Conservation (phyloP, 1,140 invertebrate species). For the Hirudo medicinalis region DNA sequence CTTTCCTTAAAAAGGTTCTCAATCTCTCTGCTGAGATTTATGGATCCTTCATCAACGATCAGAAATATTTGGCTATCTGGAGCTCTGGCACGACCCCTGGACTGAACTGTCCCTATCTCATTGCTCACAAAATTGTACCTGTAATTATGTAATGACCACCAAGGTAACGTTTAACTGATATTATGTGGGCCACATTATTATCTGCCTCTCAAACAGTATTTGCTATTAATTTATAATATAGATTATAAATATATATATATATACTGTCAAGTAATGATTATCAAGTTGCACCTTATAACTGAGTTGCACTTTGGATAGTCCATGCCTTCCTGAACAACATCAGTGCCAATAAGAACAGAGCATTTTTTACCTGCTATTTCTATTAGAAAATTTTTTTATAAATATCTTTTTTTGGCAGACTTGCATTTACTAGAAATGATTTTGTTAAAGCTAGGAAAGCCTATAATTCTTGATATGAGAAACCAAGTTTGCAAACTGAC, state of each 20-base stretch:
- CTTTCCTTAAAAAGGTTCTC: conserved; percentile 21
- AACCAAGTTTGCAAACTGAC: too few relatives aligned
- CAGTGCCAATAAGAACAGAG: conserved; percentile 13
- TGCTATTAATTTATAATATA: neutral
- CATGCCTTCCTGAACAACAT: conserved; percentile 24
- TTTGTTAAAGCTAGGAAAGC: too few relatives aligned
- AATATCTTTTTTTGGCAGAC: too few relatives aligned
- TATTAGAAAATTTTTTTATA: too few relatives aligned
- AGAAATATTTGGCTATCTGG: conserved; percentile 20
- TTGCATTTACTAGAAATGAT: too few relatives aligned
- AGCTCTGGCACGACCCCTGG: conserved; percentile 21
- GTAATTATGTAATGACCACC: neutral
- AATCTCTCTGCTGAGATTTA: conserved; percentile 18
- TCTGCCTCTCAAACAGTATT: neutral
- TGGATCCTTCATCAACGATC: conserved; percentile 12
- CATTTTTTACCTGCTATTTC: too few relatives aligned
- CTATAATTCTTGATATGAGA: too few relatives aligned
- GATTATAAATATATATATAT: too few relatives aligned
- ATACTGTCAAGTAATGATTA: too few relatives aligned
- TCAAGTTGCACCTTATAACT: conserved; percentile 13
- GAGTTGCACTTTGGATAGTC: conserved; percentile 23
- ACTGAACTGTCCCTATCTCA: conserved; percentile 24
- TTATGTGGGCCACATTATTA: neutral
- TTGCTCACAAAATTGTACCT: conserved; percentile 24
- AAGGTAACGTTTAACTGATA: neutral